Evolutionary conservation across 2,888 invertebrate species (phyloP), one percentile per base, ranked within the genome.

Genomic region (Diogma glabrata): DNA sequence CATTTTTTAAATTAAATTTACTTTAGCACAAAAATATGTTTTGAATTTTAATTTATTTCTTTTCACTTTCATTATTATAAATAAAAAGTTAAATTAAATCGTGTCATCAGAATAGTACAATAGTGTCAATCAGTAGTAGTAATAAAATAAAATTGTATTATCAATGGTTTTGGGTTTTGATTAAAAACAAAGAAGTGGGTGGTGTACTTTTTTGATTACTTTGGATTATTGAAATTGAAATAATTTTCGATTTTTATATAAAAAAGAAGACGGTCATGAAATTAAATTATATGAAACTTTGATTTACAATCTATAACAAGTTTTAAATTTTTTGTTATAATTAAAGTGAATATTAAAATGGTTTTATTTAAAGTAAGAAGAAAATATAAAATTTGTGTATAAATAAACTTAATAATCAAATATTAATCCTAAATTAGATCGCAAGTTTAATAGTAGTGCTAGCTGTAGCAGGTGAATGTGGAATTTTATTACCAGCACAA

Each of bases 191-290:
- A n/a, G n/a, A n/a, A n/a, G n/a, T n/a, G n/a, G n/a, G n/a, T n/a
- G n/a, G n/a, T n/a, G n/a, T n/a, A n/a, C n/a, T n/a, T n/a, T n/a
- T n/a, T n/a, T n/a, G n/a, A n/a, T n/a, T n/a, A n/a, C n/a, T n/a
- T n/a, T n/a, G n/a, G n/a, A n/a, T n/a, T n/a, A n/a, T n/a, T n/a
- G n/a, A n/a, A n/a, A n/a, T n/a, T n/a, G n/a, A n/a, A n/a, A n/a
- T n/a, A n/a, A n/a, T n/a, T n/a, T n/a, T n/a, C n/a, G n/a, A n/a
- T 43, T 28, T 43, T 43, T 22, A 14, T 43, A 43, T 43, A 43
- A 43, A 43, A 43, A 43, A 22, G 22, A 14, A 14, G 43, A 6
- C 7, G 6, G 20, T 43, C 23, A 23, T 22, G 22, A 43, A 43
- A 22, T 43, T n/a, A 43, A 43, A 43, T 43, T 43, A 43, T 43